Conservation (phyloP, 2,888 invertebrate species). For the Mylabris sibirica region DNA sequence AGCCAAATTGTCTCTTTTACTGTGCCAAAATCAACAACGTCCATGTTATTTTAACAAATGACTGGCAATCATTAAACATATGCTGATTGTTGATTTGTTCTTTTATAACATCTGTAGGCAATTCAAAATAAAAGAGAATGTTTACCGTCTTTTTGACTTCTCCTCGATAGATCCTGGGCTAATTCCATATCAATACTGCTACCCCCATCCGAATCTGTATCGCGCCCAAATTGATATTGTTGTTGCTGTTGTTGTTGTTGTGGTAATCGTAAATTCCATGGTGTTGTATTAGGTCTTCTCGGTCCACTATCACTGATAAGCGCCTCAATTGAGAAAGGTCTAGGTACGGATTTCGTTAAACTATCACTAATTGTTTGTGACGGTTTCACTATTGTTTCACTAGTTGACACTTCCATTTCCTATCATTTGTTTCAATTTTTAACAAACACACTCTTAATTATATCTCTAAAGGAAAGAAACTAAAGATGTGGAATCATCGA, state of each 20-base stretch:
- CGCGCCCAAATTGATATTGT: constrained; percentile 45
- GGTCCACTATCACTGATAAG: constrained; percentile 62
- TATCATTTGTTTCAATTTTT: too few species aligned
- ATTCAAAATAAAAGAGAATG: neutral
- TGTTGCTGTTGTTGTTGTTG: constrained; percentile 41
- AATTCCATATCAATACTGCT: constrained; percentile 59
- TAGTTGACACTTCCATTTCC: constrained; percentile 46
- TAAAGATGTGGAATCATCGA: too few species aligned
- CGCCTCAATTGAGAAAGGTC: constrained; percentile 71
- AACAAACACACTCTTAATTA: too few species aligned
- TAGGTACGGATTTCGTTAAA: constrained; percentile 62
- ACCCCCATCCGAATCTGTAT: constrained; percentile 56
- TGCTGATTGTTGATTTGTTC: neutral
- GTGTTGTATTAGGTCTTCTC: constrained; percentile 41
- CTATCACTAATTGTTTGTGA: constrained; percentile 39
- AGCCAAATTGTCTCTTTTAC: neutral
- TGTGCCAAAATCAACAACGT: constrained; percentile 11
- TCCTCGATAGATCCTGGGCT: constrained; percentile 58
- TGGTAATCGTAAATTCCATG: constrained; percentile 45
- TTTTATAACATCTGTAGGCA: neutral
- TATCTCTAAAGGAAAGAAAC: too few species aligned
- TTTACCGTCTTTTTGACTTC: constrained; percentile 55
- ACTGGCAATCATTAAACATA: neutral
- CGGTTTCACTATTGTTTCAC: constrained; percentile 42
- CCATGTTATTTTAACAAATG: constrained; percentile 10